Base-by-base conservation (phyloP, 64 coral and sea anemone genomes). In the Actinia equina region DNA sequence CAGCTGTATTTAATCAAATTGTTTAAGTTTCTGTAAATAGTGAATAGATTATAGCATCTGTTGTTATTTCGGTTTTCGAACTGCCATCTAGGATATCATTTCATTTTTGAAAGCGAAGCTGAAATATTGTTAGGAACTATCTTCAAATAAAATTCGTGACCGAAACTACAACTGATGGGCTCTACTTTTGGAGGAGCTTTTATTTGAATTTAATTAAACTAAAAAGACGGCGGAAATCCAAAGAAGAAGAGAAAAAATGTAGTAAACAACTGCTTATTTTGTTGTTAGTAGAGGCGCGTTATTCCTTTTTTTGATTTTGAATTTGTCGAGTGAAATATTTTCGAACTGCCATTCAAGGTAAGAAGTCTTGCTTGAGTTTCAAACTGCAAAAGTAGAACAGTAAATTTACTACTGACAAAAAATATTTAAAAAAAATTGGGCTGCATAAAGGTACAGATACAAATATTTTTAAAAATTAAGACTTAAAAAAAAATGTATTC, bases 1-100 rank as follows among this genome's bases (percentile, higher is more conserved):
- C 62, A 65, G 62, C 62, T 65, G 62, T 65, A n/a, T 65, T 65
- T 65, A 65, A 65, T 65, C 62, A 65, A 20, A 20, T 65, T 65
- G 62, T 65, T 20, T 65, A 65, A 65, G 19, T 20, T 65, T 65
- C 62, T 65, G 62, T 65, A 65, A 65, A 65, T 23, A 65, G 62
- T 65, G 62, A 65, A 65, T 65, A 65, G 62, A 65, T 65, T n/a
- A 65, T 20, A 65, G 9, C 2, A 65, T n/a, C 62, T 65, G 62
- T n/a, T 65, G 62, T 65, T n/a, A 15, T 65, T 65, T 65, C 62
- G 62, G 19, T 65, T 65, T 65, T 65, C 62, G n/a, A 65, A 65
- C 62, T 65, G 62, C 19, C 62, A 23, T 65, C 18, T 65, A 65
- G 62, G 18, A 65, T 65, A 65, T n/a, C 62, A n/a, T 65, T 65